A percentile compares a stretch with the other conserved stretches of the same genome.
Conservation (phyloP, 2,888 invertebrate species). For the Scelioninae gen. 1 region DNA sequence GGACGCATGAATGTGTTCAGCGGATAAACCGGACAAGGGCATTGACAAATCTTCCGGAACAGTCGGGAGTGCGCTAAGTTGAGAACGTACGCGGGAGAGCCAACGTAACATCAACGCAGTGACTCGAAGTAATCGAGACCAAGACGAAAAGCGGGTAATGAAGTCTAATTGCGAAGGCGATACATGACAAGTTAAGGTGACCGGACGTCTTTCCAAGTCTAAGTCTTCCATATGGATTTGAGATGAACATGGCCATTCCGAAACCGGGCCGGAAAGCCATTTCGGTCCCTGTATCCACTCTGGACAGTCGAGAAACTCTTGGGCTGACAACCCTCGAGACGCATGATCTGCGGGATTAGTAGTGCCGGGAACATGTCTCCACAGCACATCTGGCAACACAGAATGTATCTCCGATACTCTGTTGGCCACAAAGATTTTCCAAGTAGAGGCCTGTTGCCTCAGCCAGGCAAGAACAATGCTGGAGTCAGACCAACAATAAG, state of each 20-base stretch:
- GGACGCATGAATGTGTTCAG: too few relatives aligned
- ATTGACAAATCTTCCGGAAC: too few relatives aligned
- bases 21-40: too few relatives aligned
- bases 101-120: conserved; percentile 1
- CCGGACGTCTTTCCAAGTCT: neutral
- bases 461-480: too few relatives aligned
- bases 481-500: neutral
- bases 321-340: neutral
- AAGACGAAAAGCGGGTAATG: neutral
- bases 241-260: neutral
- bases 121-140: neutral
- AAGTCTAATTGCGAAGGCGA: neutral
- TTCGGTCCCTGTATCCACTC: neutral
- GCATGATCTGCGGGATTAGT: neutral
- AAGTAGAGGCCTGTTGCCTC: neutral
- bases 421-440: too few relatives aligned
- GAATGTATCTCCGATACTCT: too few relatives aligned
- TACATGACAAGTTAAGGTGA: neutral
- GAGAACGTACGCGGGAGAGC: neutral
- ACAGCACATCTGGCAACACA: too few relatives aligned
- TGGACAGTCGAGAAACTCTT: neutral
- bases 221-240: too few relatives aligned
- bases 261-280: neutral
- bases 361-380: too few relatives aligned
- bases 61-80: neutral